Percentiles rank a stretch among this genome's conserved stretches.
Evolutionary conservation across 1,140 invertebrate species (phyloP).

Genomic region (Drosophila albomicans): DNA sequence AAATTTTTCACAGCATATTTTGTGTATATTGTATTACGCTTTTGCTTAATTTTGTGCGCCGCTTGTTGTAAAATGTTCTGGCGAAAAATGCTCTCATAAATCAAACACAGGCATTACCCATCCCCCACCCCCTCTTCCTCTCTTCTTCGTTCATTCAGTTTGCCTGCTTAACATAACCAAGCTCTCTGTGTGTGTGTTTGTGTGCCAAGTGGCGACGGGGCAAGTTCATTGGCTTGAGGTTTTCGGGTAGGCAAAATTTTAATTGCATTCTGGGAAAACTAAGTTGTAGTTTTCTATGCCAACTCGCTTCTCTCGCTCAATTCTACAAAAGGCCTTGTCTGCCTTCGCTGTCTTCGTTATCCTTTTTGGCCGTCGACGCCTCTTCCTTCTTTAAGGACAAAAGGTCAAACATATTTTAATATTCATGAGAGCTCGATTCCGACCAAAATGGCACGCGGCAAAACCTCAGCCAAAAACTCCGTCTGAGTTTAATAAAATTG

Average conservation of each 20-base stretch:
- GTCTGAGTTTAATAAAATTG: background rate
- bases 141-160: too few relatives aligned
- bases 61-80: conserved; percentile 56
- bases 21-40: conserved; percentile 72
- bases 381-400: conserved; percentile 47
- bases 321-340: conserved; percentile 45
- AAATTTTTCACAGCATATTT: conserved; percentile 80
- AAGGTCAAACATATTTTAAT: conserved; percentile 75
- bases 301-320: conserved; percentile 47
- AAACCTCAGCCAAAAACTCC: conserved; percentile 8
- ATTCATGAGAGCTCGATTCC: conserved; percentile 56
- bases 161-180: background rate
- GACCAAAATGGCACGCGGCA: conserved; percentile 26
- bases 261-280: conserved; percentile 70
- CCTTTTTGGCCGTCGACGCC: background rate
- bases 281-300: conserved; percentile 71
- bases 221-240: conserved; percentile 72
- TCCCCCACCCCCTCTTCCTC: background rate
- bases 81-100: conserved; percentile 75
- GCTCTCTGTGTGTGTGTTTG: background rate
- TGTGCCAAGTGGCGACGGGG: conserved; percentile 30
- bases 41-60: conserved; percentile 70
- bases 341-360: background rate
- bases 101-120: conserved; percentile 67
- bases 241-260: conserved; percentile 58